phyloP scores from a whole-genome alignment of 2,113 vertebrate species.

The Crotalus tigris region DNA sequence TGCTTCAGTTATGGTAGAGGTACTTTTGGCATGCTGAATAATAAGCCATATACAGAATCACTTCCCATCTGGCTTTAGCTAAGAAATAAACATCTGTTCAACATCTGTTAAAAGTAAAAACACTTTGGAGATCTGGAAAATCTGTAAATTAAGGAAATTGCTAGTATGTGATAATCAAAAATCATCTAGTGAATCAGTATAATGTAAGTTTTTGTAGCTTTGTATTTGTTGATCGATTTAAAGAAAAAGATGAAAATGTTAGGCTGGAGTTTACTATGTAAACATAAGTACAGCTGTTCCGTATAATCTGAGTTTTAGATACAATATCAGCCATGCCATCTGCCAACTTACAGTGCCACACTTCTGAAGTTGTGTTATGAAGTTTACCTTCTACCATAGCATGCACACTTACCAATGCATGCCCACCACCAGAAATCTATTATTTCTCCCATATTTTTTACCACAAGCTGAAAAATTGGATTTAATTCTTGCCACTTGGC shows the following conservation, averaged over 20 bases:
- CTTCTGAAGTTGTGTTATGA: background rate
- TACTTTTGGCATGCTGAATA: slow-evolving; percentile 14
- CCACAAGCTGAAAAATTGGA: background rate
- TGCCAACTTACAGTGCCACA: background rate
- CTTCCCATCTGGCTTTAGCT: slow-evolving; percentile 16
- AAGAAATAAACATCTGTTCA: slow-evolving; percentile 27
- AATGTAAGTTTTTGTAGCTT: slow-evolving; percentile 25
- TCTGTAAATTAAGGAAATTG: slow-evolving; percentile 25
- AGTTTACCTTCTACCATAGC: background rate
- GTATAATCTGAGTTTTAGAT: background rate
- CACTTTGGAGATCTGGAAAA: slow-evolving; percentile 7
- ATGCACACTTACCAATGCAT: background rate
- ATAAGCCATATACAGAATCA: slow-evolving; percentile 14
- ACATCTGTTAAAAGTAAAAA: slow-evolving; percentile 26
- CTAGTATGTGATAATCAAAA: slow-evolving; percentile 16
- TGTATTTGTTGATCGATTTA: background rate
- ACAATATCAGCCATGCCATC: background rate
- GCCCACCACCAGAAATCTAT: background rate
- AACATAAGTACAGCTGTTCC: slow-evolving; percentile 34
- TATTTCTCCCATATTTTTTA: background rate
- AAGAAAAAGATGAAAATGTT: slow-evolving; percentile 17
- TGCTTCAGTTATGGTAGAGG: slow-evolving; percentile 10
- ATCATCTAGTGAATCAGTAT: slow-evolving; percentile 24
- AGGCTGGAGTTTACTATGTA: background rate
- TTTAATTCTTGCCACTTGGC: background rate